Conservation (phyloP, 1,140 invertebrate genomes). For the Eufriesea mexicana region DNA sequence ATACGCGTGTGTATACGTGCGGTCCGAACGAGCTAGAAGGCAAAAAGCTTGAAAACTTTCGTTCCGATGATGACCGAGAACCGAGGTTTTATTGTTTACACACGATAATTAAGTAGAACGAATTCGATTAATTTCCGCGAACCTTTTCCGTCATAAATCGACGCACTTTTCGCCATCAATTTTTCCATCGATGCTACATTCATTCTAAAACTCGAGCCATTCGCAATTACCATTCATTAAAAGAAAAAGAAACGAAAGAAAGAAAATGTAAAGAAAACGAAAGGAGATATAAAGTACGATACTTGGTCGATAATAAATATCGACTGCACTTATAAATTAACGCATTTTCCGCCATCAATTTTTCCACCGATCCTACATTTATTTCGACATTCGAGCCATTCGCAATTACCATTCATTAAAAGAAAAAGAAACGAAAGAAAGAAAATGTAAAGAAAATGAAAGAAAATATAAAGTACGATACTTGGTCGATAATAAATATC, state of each 20-base stretch:
- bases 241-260: background rate
- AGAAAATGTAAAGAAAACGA: no score
- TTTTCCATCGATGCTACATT: slow-evolving; percentile 2
- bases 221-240: no score
- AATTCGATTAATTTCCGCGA: slow-evolving; percentile 34
- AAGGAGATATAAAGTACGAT: no score
- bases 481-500: slow-evolving; percentile 7
- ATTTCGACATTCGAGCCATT: background rate
- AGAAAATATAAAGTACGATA: background rate
- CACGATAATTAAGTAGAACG: slow-evolving; percentile 39
- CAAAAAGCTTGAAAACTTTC: slow-evolving; percentile 18
- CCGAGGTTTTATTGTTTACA: slow-evolving; percentile 8
- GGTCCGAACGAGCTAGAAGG: background rate
- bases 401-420: no score
- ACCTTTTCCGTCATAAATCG: background rate
- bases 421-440: background rate
- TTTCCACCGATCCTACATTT: background rate
- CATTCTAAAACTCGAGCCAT: background rate
- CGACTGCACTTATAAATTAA: no score
- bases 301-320: no score
- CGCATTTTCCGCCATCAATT: background rate
- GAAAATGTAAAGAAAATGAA: no score
- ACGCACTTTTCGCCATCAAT: background rate
- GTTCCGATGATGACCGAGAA: background rate
- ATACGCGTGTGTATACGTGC: background rate